These are phyloP conservation scores for Drosophila seguyi DNA, from an alignment of 1,140 invertebrate species.

Conservation along the genomic window DNA sequence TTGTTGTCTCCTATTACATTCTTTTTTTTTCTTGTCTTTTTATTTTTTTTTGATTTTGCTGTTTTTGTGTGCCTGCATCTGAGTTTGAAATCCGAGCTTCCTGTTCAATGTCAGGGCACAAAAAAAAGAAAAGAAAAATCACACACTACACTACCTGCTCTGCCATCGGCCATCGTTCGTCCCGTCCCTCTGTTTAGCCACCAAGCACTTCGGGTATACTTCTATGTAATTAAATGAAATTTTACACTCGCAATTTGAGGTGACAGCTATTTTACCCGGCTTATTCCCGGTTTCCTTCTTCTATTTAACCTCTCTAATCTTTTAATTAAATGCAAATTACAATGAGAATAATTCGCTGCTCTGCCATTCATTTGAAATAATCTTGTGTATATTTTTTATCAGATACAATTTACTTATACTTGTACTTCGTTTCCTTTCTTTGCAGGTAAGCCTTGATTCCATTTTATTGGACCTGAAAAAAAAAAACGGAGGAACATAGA, in stretches of 20 bases:
- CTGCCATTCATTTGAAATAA: conserved; percentile 11
- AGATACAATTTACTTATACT: conserved; percentile 46
- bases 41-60: conserved; percentile 12
- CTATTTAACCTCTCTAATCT: conserved; percentile 56
- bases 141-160: conserved; percentile 15
- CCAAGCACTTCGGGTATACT: conserved; percentile 62
- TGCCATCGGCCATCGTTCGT: background rate
- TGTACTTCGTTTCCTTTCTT: conserved; percentile 33
- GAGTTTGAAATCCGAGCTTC: conserved; percentile 75
- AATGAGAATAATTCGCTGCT: conserved; percentile 4
- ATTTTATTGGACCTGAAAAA: conserved; percentile 25
- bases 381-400: conserved; percentile 19
- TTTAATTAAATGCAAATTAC: conserved; percentile 72
- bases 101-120: conserved; percentile 68
- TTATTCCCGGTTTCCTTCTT: conserved; percentile 8
- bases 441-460: conserved; percentile 68
- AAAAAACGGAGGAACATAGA: conserved; percentile 7
- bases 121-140: conserved; percentile 24
- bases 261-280: conserved; percentile 15
- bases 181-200: conserved; percentile 41
- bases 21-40: conserved; percentile 32
- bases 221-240: conserved; percentile 79
- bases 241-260: conserved; percentile 58
- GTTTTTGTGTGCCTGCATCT: conserved; percentile 51
- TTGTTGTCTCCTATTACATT: conserved; percentile 38